phyloP scores from a whole-genome alignment of 2,113 vertebrate genomes.

The Solea senegalensis region DNA sequence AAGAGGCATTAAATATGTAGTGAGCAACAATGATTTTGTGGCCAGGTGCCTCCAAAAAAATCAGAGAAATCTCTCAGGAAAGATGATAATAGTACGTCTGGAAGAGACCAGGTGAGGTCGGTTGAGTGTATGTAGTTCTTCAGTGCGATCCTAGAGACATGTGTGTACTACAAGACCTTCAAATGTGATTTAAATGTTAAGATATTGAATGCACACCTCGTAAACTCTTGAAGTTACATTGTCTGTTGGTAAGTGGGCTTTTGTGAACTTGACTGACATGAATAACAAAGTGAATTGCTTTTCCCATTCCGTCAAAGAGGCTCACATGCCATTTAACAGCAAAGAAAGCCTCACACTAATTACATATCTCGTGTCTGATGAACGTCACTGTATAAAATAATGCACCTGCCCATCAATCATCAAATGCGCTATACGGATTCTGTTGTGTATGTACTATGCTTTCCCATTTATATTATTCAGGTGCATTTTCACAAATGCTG shows the following conservation, averaged over 20 bases:
- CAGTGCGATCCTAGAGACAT: no score
- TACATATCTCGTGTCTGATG: neutral
- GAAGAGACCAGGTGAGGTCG: no score
- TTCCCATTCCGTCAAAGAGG: constrained; percentile 25
- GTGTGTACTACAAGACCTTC: no score
- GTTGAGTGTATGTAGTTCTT: no score
- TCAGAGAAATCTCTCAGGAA: neutral
- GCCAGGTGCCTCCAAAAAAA: neutral
- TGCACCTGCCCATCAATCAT: neutral
- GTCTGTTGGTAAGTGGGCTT: no score
- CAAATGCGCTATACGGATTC: neutral
- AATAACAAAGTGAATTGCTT: neutral
- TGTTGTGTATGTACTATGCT: neutral
- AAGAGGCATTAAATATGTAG: no score
- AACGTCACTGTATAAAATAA: neutral
- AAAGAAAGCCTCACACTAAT: neutral
- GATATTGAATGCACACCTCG: no score
- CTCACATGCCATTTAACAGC: constrained; percentile 2
- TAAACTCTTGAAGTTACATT: no score
- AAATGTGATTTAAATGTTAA: no score
- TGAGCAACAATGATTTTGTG: neutral
- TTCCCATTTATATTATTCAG: constrained; percentile 3
- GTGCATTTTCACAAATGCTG: constrained; percentile 19
- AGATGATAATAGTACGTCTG: no score
- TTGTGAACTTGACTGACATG: no score